Conservation (phyloP, 2,888 invertebrate species). For the Cheilosia impressa region DNA sequence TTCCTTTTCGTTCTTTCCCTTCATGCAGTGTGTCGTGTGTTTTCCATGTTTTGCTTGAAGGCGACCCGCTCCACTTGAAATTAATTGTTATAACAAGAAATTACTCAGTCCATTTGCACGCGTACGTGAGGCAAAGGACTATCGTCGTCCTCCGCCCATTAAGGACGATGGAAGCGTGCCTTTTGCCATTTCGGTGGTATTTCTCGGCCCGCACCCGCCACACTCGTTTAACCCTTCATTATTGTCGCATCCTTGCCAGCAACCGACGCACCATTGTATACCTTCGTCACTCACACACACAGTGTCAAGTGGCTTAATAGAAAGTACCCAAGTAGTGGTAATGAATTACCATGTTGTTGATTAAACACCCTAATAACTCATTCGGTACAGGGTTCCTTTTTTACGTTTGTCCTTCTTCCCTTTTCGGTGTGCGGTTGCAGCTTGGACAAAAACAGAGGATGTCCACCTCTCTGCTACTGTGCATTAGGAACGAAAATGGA, state of each 20-base stretch:
- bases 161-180: constrained; percentile 40
- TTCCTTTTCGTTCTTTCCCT: constrained; percentile 29
- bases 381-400: constrained; percentile 37
- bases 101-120: constrained; percentile 72
- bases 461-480: constrained; percentile 28
- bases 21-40: neutral
- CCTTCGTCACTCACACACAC: neutral
- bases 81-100: constrained; percentile 77
- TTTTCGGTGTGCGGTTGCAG: neutral
- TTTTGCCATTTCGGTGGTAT: constrained; percentile 33
- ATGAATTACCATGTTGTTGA: constrained; percentile 68
- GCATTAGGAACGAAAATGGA: constrained; percentile 42
- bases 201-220: neutral
- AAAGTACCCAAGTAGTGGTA: constrained; percentile 58
- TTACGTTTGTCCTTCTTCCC: constrained; percentile 21
- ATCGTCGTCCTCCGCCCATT: constrained; percentile 2
- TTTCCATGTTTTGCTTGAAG: neutral
- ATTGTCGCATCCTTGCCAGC: constrained; percentile 16
- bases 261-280: neutral
- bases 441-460: constrained; percentile 13
- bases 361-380: constrained; percentile 65
- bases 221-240: constrained; percentile 44
- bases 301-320: constrained; percentile 41
- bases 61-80: constrained; percentile 60
- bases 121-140: neutral